phyloP scores from a whole-genome alignment of 2,113 vertebrate genomes.

The Mustela nigripes region DNA sequence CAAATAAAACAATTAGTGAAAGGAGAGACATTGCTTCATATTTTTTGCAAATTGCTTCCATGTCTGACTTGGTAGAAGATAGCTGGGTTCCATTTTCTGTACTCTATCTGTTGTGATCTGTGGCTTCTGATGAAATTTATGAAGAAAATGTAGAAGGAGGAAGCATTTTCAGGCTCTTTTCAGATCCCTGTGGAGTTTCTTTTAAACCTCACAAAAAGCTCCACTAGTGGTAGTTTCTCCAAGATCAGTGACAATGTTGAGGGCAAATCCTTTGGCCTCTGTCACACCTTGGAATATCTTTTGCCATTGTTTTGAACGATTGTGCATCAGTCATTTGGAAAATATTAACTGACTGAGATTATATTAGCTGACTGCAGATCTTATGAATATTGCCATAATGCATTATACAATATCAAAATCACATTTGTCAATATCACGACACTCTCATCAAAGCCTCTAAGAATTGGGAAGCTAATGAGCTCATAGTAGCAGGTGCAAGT shows the following conservation, averaged over 20 bases:
- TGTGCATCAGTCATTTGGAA: background rate
- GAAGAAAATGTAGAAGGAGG: background rate
- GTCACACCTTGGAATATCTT: background rate
- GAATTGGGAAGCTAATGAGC: background rate
- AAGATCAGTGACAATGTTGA: background rate
- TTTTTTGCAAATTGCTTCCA: background rate
- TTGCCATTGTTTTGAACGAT: background rate
- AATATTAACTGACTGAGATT: background rate
- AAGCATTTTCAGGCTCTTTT: background rate
- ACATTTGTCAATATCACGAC: background rate
- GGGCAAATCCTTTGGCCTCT: background rate
- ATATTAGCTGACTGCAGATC: background rate
- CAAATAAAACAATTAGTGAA: background rate
- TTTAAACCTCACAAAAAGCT: background rate
- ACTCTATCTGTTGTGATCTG: background rate
- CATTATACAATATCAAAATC: background rate
- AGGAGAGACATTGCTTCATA: background rate
- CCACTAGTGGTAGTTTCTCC: background rate
- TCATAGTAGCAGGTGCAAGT: slow-evolving; percentile 10
- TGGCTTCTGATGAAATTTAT: background rate
- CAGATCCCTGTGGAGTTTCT: background rate
- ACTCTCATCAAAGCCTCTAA: background rate
- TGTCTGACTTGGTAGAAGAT: background rate
- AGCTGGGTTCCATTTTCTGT: background rate
- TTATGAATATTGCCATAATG: background rate